These are phyloP conservation scores for Tenthredo livida DNA, from an alignment of 2,888 invertebrate species.

Conservation along the genomic window DNA sequence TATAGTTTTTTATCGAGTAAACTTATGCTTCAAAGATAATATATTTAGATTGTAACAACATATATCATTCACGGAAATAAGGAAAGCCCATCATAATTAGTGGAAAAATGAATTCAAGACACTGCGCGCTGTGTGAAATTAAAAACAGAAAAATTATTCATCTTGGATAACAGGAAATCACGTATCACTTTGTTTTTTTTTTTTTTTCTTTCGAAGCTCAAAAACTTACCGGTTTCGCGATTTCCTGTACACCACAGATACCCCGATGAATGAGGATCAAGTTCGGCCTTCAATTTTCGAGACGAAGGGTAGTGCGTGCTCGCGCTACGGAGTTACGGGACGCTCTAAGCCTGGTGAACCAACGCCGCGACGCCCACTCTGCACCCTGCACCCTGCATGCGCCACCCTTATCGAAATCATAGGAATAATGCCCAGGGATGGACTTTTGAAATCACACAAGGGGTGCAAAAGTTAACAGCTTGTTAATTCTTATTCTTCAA, in stretches of 20 bases:
- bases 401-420: constrained; percentile 30
- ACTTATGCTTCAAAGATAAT: not conserved
- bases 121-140: not conserved
- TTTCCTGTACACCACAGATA: not conserved
- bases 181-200: not conserved
- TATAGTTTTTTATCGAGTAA: not conserved
- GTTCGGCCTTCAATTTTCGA: not conserved
- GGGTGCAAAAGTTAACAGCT: not conserved
- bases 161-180: not conserved
- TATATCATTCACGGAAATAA: not conserved
- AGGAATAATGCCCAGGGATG: constrained; percentile 32
- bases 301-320: constrained; percentile 25
- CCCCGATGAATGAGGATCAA: not conserved
- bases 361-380: constrained; percentile 40
- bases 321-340: constrained; percentile 18
- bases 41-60: not conserved
- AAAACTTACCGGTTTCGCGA: not conserved
- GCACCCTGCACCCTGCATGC: constrained; percentile 27
- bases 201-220: not conserved
- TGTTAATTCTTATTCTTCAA: not conserved
- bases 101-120: not conserved
- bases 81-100: not conserved
- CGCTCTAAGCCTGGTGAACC: constrained; percentile 42
- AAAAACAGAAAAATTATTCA: not conserved
- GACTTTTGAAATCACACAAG: not conserved